A percentile compares a stretch with the other conserved stretches of the same genome.
These are phyloP conservation scores for Bovichtus diacanthus DNA, from an alignment of 2,797 vertebrate genomes.

Conservation along the genomic window DNA sequence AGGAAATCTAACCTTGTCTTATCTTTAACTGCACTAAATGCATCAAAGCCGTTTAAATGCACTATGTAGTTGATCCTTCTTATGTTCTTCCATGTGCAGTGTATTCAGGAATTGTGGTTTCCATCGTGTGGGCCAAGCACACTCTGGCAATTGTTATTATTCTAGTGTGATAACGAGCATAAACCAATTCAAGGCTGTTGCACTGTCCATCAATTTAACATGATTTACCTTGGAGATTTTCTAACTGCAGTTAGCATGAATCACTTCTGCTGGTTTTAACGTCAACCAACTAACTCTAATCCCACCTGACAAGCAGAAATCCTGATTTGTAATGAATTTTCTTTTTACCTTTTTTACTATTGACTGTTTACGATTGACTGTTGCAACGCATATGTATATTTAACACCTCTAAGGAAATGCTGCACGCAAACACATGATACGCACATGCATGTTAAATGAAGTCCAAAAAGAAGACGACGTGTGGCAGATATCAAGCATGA, in stretches of 20 bases:
- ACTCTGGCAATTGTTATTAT: background rate
- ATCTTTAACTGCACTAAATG: background rate
- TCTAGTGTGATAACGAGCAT: background rate
- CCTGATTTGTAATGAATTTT: background rate
- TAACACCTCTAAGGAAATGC: background rate
- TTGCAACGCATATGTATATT: background rate
- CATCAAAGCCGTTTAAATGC: background rate
- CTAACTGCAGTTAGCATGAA: background rate
- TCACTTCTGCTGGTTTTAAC: background rate
- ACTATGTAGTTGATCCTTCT: background rate
- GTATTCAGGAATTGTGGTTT: background rate
- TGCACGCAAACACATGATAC: background rate
- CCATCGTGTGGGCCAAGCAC: background rate
- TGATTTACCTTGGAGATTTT: conserved; percentile 14
- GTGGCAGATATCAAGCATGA: background rate
- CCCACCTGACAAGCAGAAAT: background rate
- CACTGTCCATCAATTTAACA: conserved; percentile 9
- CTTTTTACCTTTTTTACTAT: too few species aligned
- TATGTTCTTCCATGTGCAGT: background rate
- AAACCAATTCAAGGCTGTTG: conserved; percentile 1
- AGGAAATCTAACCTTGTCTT: background rate
- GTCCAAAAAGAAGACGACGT: background rate
- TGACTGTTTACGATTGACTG: too few species aligned
- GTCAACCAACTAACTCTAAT: background rate
- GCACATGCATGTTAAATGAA: background rate